A percentile compares a stretch with the other conserved stretches of the same genome.
phyloP scores from a whole-genome alignment of 64 coral and sea anemone species.

The Dendronephthya gigantea region DNA sequence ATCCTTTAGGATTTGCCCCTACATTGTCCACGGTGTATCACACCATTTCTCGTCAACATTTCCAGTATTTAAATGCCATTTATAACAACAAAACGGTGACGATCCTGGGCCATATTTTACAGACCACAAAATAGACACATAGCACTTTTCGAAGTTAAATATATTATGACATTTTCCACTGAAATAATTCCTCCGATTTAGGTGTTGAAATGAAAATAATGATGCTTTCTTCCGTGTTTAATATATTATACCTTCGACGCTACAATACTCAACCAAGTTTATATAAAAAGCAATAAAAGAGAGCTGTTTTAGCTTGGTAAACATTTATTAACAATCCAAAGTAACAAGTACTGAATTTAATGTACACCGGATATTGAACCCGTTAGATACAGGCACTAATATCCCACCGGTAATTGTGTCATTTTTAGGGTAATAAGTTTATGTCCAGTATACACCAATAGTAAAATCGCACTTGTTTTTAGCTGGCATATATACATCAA shows the following conservation, averaged over 20 bases:
- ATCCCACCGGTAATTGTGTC: not conserved
- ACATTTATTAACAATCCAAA: not conserved
- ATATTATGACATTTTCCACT: too few species aligned
- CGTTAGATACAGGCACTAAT: not conserved
- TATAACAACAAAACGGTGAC: not conserved
- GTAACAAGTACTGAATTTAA: not conserved
- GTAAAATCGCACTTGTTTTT: not conserved
- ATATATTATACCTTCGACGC: not conserved
- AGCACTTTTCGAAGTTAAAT: not conserved
- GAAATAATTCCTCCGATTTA: too few species aligned
- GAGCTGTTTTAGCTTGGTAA: not conserved
- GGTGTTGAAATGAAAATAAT: too few species aligned
- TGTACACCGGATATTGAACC: not conserved
- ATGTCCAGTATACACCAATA: too few species aligned
- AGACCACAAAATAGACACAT: not conserved
- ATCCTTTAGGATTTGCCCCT: not conserved
- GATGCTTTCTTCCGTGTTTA: not conserved
- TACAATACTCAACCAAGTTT: not conserved
- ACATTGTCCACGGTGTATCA: constrained; percentile 6
- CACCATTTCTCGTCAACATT: not conserved
- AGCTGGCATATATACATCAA: too few species aligned
- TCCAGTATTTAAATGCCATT: not conserved
- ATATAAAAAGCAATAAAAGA: not conserved
- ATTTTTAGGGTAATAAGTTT: too few species aligned
- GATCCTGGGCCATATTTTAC: not conserved